These are phyloP conservation scores for Cnemophilus loriae DNA, from an alignment of 2,113 vertebrate species.

Conservation along the genomic window DNA sequence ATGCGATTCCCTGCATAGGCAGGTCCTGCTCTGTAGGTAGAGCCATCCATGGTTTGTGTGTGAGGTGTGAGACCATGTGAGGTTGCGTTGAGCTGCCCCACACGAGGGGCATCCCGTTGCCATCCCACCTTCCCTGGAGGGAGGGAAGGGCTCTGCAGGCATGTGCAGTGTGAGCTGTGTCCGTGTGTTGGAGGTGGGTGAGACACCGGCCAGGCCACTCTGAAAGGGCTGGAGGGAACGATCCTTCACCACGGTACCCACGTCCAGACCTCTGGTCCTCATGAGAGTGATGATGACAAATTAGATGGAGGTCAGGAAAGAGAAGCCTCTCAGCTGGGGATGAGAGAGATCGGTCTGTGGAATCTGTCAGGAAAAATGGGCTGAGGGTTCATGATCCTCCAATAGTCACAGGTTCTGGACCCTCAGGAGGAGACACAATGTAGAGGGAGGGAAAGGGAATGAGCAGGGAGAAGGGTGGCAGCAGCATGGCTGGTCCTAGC, in stretches of 20 bases:
- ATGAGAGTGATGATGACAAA: not conserved
- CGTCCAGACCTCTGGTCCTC: not conserved
- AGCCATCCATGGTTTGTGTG: not conserved
- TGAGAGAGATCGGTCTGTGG: not conserved
- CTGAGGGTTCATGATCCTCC: not conserved
- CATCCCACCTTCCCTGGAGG: not conserved
- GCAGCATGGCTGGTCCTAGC: not conserved
- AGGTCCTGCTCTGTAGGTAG: not conserved
- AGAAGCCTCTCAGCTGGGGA: not conserved
- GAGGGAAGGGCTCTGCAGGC: not conserved
- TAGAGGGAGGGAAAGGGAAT: not conserved
- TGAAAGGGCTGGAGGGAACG: not conserved
- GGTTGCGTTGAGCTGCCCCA: not conserved
- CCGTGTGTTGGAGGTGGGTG: not conserved
- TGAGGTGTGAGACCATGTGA: not conserved
- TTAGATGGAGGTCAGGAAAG: not conserved
- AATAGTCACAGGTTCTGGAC: not conserved
- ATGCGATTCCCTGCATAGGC: not conserved
- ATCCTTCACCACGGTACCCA: not conserved
- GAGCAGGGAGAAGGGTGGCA: not conserved
- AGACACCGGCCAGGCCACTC: not conserved
- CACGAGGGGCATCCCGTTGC: accelerated
- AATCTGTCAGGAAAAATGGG: not conserved
- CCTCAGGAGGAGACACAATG: not conserved
- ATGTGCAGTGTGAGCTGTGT: not conserved